Evolutionary conservation across 2,113 vertebrate genomes (phyloP), one percentile per base, ranked within the genome.

Genomic region (Indri indri): DNA sequence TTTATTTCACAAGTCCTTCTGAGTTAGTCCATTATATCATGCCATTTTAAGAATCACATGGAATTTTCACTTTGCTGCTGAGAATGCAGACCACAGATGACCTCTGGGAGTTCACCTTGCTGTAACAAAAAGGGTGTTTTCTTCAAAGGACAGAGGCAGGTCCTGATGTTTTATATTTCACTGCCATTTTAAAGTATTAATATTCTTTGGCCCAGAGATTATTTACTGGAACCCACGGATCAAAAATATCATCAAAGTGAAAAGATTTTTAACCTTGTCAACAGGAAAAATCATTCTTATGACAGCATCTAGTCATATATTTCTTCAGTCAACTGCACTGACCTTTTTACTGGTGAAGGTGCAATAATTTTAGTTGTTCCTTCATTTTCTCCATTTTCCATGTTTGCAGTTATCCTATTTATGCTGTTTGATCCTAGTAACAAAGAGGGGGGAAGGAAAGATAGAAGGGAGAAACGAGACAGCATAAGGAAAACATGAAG

Each of bases 301-400:
- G 27, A 82, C 13, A 71, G 25, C 25, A 47, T 14, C 17, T 0
- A 23, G 1, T 40, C 5, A 5, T 16, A 16, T 3, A 4, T 71
- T 65, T 65, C 80, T 84, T 83, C 42, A 47, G 68, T 50, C 79
- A 83, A 68, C 79, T 57, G 37, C 22, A 96, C 95, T 2, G 97
- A 99, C 99, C 99, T 99, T 99, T 99, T 99, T 70, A 99, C 94
- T 80, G 99, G 98, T 9, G 99, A 99, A 83, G 99, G 99, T 81
- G 98, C 98, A 65, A 99, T 98, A 82, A 98, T 98, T 98, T 98
- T 99, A 68, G 98, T 98, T 80, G 98, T 98, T 97, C 97, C 98
- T 98, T 99, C 99, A 89, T 98, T 98, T 97, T 98, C 98, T n/a
- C 96, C 98, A 95, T 98, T 98, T 96, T 98, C 99, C 88, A 68